Percentiles rank a stretch among this genome's conserved stretches.
Evolutionary conservation across 2,113 vertebrate genomes (phyloP).

Genomic region (Galeopterus variegatus): DNA sequence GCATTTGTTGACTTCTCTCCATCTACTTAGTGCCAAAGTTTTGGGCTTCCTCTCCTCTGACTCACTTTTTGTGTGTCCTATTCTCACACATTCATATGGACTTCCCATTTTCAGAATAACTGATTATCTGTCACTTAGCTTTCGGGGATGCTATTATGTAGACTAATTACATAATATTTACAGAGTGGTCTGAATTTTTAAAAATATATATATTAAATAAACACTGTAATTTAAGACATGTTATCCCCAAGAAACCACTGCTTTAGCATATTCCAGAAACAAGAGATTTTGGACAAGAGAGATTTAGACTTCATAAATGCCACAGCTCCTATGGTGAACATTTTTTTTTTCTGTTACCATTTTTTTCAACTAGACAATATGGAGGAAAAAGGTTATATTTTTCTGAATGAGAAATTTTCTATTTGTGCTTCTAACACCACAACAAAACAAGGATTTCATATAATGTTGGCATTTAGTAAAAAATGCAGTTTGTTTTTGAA

Average conservation of each 20-base stretch:
- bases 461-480: slow-evolving; percentile 49
- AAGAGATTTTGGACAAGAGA: slow-evolving; percentile 23
- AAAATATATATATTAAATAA: slow-evolving; percentile 27
- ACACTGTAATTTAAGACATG: slow-evolving; percentile 9
- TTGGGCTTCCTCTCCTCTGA: not conserved
- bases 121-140: not conserved
- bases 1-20: not conserved
- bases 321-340: not conserved
- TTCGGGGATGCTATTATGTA: not conserved
- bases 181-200: slow-evolving; percentile 19
- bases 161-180: slow-evolving; percentile 39
- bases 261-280: slow-evolving; percentile 10
- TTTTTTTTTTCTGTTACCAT: slow-evolving; percentile 7
- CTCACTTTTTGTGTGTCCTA: not conserved
- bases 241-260: not conserved
- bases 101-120: not conserved
- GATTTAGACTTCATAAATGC: slow-evolving; percentile 33
- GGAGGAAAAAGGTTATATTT: not conserved
- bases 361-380: slow-evolving; percentile 13
- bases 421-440: not conserved
- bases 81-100: not conserved
- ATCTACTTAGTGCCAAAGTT: not conserved
- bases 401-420: slow-evolving; percentile 31
- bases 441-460: slow-evolving; percentile 37
- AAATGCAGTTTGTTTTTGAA: slow-evolving; percentile 7